Base-by-base conservation (phyloP, 1,140 invertebrate species). In the Trachelipus rathkii region DNA sequence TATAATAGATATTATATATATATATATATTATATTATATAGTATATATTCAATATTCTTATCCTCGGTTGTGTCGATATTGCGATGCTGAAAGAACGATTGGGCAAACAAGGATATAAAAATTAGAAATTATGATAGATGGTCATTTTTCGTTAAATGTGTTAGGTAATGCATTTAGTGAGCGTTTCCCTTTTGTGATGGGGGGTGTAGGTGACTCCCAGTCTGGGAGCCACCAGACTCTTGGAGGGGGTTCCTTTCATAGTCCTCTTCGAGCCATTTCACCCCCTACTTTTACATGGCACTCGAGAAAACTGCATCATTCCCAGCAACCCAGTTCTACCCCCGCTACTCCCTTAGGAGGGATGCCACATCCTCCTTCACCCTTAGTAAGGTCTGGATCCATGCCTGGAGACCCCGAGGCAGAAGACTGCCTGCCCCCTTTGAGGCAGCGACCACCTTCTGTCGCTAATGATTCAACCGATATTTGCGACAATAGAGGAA, bases 321-420 rank as follows among this genome's bases (percentile, higher is more conserved):
- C 33, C 33, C 73, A 71, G 66, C 74, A 79, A 44, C 50, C 80
- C 72, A 76, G 76, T 68, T 79, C 80, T 66, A 81, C 80, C 23
- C 77, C 80, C 44, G 78, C 77, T 53, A 79, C 80, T 24, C 76
- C 80, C 66, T 72, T 79, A 73, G 78, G 73, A 24, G 76, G 73
- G 66, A 73, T 74, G 75, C 77, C 77, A 6, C 79, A 81, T 24
- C 77, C 77, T 10, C 79, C 79, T 11, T 81, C 78, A 11, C 78
- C 78, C 68, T 44, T 79, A 13, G 76, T 81, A 44, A 68, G 79
- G 67, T 81, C 77, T 9, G 79, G 79, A 43, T 81, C 79, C 13
- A 75, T 81, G 69, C 78, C 80, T 11, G 76, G 78, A 13, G 80
- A 81, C 10, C 75, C 53, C 11, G 78, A 79, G 71, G 78, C 78